Conservation (phyloP, 1,140 invertebrate species). For the Ericerus pela region DNA sequence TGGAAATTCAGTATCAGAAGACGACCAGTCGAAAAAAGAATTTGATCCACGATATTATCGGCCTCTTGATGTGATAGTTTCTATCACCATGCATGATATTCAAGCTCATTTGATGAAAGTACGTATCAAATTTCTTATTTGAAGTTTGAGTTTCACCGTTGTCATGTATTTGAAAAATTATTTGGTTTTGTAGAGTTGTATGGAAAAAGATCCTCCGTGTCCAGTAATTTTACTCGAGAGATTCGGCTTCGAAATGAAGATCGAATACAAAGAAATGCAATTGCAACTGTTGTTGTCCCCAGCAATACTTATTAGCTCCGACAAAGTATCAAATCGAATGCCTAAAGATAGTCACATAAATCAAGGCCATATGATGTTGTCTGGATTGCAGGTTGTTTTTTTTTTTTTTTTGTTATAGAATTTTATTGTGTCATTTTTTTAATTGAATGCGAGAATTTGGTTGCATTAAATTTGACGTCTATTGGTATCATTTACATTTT, state of each 20-base stretch:
- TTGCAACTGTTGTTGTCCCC: slow-evolving; percentile 83
- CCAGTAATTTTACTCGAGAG: slow-evolving; percentile 78
- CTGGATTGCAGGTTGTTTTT: slow-evolving; percentile 58
- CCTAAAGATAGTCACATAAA: slow-evolving; percentile 57
- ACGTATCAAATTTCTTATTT: slow-evolving; percentile 17
- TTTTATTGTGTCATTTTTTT: no score
- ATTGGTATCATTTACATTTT: background rate
- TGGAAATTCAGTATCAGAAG: slow-evolving; percentile 34
- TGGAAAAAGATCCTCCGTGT: slow-evolving; percentile 71
- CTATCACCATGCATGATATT: slow-evolving; percentile 87
- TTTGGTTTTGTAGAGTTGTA: slow-evolving; percentile 48
- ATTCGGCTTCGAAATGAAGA: slow-evolving; percentile 93
- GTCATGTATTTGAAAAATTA: background rate
- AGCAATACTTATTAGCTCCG: slow-evolving; percentile 61
- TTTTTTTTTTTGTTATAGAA: slow-evolving; percentile 1
- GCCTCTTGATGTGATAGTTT: slow-evolving; percentile 78
- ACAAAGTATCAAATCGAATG: slow-evolving; percentile 38
- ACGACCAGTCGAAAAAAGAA: slow-evolving; percentile 37
- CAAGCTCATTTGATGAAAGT: slow-evolving; percentile 79
- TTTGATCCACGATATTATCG: slow-evolving; percentile 78
- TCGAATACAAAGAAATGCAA: slow-evolving; percentile 75
- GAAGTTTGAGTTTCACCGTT: slow-evolving; percentile 1
- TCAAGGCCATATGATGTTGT: slow-evolving; percentile 77
- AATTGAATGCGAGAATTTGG: no score
- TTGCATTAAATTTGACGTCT: no score